A percentile compares a stretch with the other conserved stretches of the same genome.
These are phyloP conservation scores for Bombus turneri DNA, from an alignment of 1,140 invertebrate species.

Conservation along the genomic window DNA sequence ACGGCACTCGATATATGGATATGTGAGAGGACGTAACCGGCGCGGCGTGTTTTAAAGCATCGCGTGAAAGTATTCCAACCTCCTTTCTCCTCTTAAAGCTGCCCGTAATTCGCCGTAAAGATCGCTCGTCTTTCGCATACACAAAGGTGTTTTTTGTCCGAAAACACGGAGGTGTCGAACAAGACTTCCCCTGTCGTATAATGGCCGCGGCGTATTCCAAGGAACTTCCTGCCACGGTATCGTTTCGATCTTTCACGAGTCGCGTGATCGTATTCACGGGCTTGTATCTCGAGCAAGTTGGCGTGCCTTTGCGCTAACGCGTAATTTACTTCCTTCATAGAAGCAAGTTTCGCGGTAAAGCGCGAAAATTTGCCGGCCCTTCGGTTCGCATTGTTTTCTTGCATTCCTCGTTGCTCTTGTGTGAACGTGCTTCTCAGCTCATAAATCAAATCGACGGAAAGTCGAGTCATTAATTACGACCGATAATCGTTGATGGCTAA, in stretches of 20 bases:
- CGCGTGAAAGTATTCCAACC: slow-evolving; percentile 37
- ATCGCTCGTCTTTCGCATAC: not conserved
- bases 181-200: not conserved
- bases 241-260: slow-evolving; percentile 9
- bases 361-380: slow-evolving; percentile 1
- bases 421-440: too few species aligned
- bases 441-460: slow-evolving; percentile 7
- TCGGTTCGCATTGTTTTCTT: not conserved
- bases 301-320: not conserved
- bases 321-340: slow-evolving; percentile 41
- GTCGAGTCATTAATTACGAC: not conserved
- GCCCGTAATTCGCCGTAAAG: not conserved
- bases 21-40: not conserved
- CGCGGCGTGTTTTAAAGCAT: slow-evolving; percentile 13
- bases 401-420: too few species aligned
- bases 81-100: slow-evolving; percentile 37
- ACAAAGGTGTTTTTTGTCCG: not conserved
- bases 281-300: not conserved
- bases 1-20: not conserved
- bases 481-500: not conserved
- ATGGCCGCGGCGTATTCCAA: not conserved
- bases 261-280: slow-evolving; percentile 21
- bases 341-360: slow-evolving; percentile 31
- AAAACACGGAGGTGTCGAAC: slow-evolving; percentile 15
- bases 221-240: not conserved